These are phyloP conservation scores for Notechis scutatus DNA, from an alignment of 2,113 vertebrate species.

Conservation along the genomic window DNA sequence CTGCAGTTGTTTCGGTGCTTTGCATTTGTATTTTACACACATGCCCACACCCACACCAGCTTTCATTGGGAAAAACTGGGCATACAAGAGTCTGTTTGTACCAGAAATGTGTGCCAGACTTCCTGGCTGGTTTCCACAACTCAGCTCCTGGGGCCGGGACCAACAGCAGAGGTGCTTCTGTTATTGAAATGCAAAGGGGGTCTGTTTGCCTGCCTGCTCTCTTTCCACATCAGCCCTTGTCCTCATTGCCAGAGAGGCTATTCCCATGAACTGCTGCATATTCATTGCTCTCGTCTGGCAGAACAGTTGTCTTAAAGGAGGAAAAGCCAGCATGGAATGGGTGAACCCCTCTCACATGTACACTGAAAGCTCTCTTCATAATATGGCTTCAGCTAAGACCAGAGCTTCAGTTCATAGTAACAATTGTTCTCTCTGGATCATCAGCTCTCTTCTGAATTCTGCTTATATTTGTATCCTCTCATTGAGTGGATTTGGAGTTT, in stretches of 20 bases:
- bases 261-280: neutral
- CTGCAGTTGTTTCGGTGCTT: slow-evolving; percentile 47
- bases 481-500: neutral
- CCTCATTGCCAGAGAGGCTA: neutral
- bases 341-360: neutral
- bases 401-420: neutral
- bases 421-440: neutral
- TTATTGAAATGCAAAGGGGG: slow-evolving; percentile 31
- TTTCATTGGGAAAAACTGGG: neutral
- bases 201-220: neutral
- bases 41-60: neutral
- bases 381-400: neutral
- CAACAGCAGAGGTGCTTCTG: neutral
- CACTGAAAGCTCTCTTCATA: neutral
- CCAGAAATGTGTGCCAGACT: neutral
- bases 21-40: neutral
- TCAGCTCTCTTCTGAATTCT: neutral
- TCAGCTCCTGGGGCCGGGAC: neutral
- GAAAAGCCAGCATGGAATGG: neutral
- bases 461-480: neutral
- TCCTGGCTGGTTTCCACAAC: neutral
- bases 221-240: neutral
- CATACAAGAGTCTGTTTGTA: slow-evolving; percentile 24
- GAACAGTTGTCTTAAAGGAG: neutral
- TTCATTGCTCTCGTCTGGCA: neutral